Base-by-base conservation (phyloP, 2,797 vertebrate genomes). In the Acomys russatus region DNA sequence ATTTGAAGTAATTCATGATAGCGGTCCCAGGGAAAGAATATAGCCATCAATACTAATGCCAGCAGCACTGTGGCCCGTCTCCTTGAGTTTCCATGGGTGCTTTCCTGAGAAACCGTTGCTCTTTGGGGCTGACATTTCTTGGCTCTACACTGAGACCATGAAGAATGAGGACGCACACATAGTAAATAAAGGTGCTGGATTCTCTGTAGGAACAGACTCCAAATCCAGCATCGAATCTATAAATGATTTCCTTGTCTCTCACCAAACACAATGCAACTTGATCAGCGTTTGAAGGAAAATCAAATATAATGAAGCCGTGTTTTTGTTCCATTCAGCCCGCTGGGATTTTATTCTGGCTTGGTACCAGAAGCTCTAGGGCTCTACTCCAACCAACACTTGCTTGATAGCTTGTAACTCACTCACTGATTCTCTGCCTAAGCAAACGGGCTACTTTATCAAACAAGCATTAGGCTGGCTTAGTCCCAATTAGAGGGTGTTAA, bases 281-380 rank as follows among this genome's bases (percentile, higher is more conserved):
- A 82, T 90, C 35, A 82, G 56, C 77, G 73, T 96, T 38, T 49
- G 66, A 94, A 94, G 85, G 61, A 61, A 88, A 96, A 95, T 88
- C 56, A 77, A 78, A 92, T 82, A 56, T 38, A 96, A 92, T 17
- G 63, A 95, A 92, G 73, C 71, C 49, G n/a, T n/a, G 44, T 66
- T 93, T 63, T 83, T 79, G 64, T 82, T 88, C n/a, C 56, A n/a
- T 85, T 30, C 59, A 95, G 15, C 56, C 61, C 33, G 6, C 10
- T 83, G 54, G 54, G 64, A 74, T 25, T 17, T 1, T 70, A 59
- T 64, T 38, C 85, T 86, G 49, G 83, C 89, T 78, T 10, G 56
- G 82, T 59, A 51, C 17, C 61, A 92, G 54, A 86, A 80, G 44
- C 54, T 30, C 63, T 83, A 54, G 23, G 88, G 71, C 82, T 59